Conservation (phyloP, 2,888 invertebrate species). For the Alcis repandata region DNA sequence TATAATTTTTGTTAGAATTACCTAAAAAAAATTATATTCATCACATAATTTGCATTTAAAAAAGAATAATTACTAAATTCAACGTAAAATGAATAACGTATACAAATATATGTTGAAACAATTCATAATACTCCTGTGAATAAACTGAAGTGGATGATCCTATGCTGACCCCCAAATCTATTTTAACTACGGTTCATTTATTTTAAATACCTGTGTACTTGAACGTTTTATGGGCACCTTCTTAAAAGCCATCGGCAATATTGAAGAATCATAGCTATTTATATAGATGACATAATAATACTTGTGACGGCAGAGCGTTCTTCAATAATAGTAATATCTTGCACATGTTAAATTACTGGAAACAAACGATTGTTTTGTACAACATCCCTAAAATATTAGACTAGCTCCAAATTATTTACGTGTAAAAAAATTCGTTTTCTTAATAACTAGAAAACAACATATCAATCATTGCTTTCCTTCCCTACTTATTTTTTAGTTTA, state of each 20-base stretch:
- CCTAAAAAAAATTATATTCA: not conserved
- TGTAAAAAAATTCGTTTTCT: no score
- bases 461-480: no score
- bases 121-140: constrained; percentile 57
- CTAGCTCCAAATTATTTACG: no score
- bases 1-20: no score
- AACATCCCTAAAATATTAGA: not conserved
- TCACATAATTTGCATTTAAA: no score
- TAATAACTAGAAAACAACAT: no score
- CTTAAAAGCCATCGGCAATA: constrained; percentile 58
- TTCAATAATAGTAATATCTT: constrained; percentile 33
- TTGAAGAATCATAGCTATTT: constrained; percentile 62
- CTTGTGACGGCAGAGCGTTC: constrained; percentile 42
- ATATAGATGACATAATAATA: constrained; percentile 64
- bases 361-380: not conserved
- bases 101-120: constrained; percentile 34
- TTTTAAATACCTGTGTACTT: constrained; percentile 60
- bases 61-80: no score
- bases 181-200: constrained; percentile 69
- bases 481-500: no score
- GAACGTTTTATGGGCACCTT: constrained; percentile 60
- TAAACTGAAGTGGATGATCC: constrained; percentile 62
- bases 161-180: constrained; percentile 58
- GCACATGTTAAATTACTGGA: not conserved
- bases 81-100: no score